Percentiles rank a stretch among this genome's conserved stretches.
These are phyloP conservation scores for Grallaria varia DNA, from an alignment of 2,113 vertebrate species.

Conservation along the genomic window DNA sequence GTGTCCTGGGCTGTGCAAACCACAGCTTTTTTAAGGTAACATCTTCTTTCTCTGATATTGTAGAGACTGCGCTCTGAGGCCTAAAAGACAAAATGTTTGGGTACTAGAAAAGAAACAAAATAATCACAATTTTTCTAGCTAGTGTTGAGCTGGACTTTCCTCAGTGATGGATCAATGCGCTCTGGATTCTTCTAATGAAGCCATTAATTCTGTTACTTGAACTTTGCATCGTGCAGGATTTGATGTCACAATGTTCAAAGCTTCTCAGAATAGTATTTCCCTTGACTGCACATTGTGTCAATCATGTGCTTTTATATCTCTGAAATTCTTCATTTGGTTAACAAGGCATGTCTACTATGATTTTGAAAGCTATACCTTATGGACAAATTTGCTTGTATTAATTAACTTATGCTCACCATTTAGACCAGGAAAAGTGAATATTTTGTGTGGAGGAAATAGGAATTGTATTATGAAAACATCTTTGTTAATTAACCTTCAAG, in stretches of 20 bases:
- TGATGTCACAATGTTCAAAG: slow-evolving; percentile 1
- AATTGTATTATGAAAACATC: background rate
- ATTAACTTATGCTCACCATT: background rate
- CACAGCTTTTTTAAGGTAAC: background rate
- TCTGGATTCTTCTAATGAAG: slow-evolving; percentile 16
- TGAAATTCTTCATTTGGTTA: slow-evolving; percentile 41
- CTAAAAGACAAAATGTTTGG: background rate
- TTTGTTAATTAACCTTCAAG: slow-evolving; percentile 1
- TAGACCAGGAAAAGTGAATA: background rate
- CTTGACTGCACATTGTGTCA: slow-evolving; percentile 18
- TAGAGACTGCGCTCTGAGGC: background rate
- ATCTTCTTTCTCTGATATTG: background rate
- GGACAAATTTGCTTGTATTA: background rate
- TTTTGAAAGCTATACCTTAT: slow-evolving; percentile 32
- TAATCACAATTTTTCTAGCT: background rate
- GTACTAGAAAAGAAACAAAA: background rate
- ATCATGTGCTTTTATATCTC: slow-evolving; percentile 37
- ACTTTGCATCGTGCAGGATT: background rate
- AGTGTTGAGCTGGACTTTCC: background rate
- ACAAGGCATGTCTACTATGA: background rate
- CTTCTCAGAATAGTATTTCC: slow-evolving; percentile 13
- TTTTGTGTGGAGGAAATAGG: background rate
- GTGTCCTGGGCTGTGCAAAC: too few species aligned
- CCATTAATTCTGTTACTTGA: slow-evolving; percentile 39
- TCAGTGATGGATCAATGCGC: background rate